Percentiles rank a stretch among this genome's conserved stretches.
Conservation (phyloP, 2,797 vertebrate genomes). For the Myotis planiceps region DNA sequence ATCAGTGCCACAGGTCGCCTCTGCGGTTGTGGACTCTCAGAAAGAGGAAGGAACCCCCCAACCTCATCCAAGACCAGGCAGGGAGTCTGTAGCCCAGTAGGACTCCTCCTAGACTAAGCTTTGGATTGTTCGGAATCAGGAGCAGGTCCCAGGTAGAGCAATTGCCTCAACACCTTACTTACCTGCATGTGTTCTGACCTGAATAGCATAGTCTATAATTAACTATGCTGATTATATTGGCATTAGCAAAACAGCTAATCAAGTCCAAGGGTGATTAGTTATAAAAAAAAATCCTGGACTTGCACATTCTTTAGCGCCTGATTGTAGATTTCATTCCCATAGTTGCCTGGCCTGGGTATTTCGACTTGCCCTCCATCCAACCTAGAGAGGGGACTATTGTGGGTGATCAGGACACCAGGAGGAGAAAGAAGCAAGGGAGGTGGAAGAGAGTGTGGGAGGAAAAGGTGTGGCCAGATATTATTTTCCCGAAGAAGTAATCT, state of each 20-base stretch:
- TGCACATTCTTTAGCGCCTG: conserved; percentile 61
- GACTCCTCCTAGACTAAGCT: neutral
- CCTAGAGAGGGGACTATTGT: neutral
- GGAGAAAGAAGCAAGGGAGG: neutral
- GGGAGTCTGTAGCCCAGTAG: neutral
- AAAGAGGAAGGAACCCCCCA: neutral
- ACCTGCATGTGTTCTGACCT: conserved; percentile 62
- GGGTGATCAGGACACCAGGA: neutral
- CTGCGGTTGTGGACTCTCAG: neutral
- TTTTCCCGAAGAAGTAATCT: neutral
- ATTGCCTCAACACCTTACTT: neutral
- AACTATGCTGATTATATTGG: conserved; percentile 46
- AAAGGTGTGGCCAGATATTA: neutral
- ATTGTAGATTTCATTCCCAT: neutral
- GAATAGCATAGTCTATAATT: conserved; percentile 68
- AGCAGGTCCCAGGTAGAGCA: neutral
- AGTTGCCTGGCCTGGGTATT: neutral
- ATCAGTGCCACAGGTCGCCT: neutral
- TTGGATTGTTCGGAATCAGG: neutral
- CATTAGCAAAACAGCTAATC: conserved; percentile 66
- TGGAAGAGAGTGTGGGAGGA: neutral
- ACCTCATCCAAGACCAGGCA: neutral
- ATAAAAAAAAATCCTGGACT: conserved; percentile 11
- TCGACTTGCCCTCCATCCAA: neutral
- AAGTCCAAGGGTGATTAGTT: conserved; percentile 43